These are phyloP conservation scores for Neosilurus mollespiculum DNA, from an alignment of 2,797 vertebrate genomes.

Conservation along the genomic window DNA sequence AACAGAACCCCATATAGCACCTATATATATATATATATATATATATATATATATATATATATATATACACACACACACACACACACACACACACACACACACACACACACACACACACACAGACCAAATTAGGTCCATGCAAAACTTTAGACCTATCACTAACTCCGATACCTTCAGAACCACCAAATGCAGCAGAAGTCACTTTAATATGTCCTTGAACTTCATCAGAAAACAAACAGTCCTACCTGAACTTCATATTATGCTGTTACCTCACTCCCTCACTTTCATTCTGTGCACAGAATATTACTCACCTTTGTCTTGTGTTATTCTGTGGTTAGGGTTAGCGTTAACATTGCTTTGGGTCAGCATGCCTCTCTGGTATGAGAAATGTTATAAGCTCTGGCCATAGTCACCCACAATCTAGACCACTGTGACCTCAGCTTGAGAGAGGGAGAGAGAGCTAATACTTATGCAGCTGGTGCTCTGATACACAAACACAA, in stretches of 20 bases:
- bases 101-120: no score
- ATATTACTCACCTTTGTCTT: constrained; percentile 77
- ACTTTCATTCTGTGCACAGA: neutral
- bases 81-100: no score
- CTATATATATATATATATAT: no score
- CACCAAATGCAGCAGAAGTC: neutral
- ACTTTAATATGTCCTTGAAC: neutral
- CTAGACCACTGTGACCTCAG: constrained; percentile 63
- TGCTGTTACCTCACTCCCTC: neutral
- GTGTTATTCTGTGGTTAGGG: constrained; percentile 63
- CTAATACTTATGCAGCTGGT: constrained; percentile 14
- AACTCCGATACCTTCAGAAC: neutral
- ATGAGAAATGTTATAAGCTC: constrained; percentile 57
- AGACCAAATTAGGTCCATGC: neutral
- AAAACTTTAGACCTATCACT: neutral
- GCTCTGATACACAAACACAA: neutral
- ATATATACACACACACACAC: no score
- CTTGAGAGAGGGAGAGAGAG: constrained; percentile 50
- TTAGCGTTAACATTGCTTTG: constrained; percentile 62
- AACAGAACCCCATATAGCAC: neutral
- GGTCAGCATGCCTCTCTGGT: constrained; percentile 73
- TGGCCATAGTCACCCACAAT: constrained; percentile 64
- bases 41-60: no score
- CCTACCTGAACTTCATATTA: neutral
- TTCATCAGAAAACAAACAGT: neutral